Evolutionary conservation across 2,888 invertebrate species (phyloP).

Genomic region (Artemia sinica): DNA sequence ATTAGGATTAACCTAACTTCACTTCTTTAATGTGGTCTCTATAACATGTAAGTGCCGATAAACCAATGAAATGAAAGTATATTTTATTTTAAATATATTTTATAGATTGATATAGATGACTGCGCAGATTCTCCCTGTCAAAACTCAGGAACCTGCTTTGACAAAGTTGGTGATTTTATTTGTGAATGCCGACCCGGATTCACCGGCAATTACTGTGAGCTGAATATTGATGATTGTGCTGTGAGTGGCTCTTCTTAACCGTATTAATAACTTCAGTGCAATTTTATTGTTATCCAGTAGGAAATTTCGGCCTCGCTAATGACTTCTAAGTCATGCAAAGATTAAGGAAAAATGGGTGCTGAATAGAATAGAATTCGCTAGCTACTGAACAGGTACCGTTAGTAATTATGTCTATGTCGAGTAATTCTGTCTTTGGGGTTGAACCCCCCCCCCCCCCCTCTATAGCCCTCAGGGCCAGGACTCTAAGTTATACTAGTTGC

Average conservation of each 20-base stretch:
- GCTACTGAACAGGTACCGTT: no score
- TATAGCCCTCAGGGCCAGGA: no score
- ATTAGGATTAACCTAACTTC: neutral
- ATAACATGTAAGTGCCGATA: neutral
- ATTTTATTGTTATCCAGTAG: no score
- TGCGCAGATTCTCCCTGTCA: conserved; percentile 42
- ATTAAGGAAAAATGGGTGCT: no score
- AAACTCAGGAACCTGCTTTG: conserved; percentile 34
- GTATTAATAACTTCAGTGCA: no score
- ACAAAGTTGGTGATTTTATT: conserved; percentile 26
- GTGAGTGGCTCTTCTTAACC: conserved; percentile 25
- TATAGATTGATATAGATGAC: conserved; percentile 33
- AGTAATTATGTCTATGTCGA: no score
- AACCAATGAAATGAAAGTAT: neutral
- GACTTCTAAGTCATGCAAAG: no score
- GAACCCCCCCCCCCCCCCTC: no score
- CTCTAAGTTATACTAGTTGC: no score
- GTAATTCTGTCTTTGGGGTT: no score
- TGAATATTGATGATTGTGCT: conserved; percentile 27
- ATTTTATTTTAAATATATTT: neutral
- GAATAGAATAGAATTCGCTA: no score
- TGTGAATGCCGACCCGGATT: conserved; percentile 29
- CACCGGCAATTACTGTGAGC: conserved; percentile 28
- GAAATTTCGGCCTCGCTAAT: no score
- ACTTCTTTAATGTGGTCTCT: neutral